phyloP scores from a whole-genome alignment of 2,888 invertebrate genomes.

The Dysmachus trigonus region DNA sequence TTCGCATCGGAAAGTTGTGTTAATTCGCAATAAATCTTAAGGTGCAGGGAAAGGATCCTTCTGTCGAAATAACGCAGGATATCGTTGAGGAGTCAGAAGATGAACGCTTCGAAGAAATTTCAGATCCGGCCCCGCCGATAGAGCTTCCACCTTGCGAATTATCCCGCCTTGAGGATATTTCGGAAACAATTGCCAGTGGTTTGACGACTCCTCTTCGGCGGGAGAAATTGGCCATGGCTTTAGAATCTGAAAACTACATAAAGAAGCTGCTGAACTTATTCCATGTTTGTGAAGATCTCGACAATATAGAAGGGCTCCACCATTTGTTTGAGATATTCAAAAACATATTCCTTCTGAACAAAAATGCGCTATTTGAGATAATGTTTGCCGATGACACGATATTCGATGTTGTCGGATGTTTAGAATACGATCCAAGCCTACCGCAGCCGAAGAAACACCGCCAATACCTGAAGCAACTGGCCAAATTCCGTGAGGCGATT shows the following conservation, averaged over 20 bases:
- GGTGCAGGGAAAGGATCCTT: conserved; percentile 99
- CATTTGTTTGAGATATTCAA: conserved; percentile 98
- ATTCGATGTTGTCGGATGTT: conserved; percentile 97
- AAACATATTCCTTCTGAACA: conserved; percentile 97
- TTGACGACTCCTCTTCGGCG: conserved; percentile 88
- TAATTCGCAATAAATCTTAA: conserved; percentile 57
- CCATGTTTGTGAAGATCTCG: conserved; percentile 96
- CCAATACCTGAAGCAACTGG: conserved; percentile 92
- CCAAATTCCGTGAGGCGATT: conserved; percentile 91
- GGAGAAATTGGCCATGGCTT: conserved; percentile 91
- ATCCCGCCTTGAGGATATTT: conserved; percentile 92
- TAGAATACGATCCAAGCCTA: conserved; percentile 95
- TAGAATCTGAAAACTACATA: conserved; percentile 95
- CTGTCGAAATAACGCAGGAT: conserved; percentile 97
- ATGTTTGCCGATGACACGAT: conserved; percentile 97
- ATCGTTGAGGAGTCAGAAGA: conserved; percentile 96
- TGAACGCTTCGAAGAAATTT: conserved; percentile 96
- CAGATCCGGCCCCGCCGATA: conserved; percentile 92
- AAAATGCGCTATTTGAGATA: conserved; percentile 95
- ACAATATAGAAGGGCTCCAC: conserved; percentile 93
- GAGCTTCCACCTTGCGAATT: conserved; percentile 96
- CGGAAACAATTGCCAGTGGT: conserved; percentile 89
- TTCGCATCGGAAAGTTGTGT: neutral
- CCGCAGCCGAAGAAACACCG: conserved; percentile 91
- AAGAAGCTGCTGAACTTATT: conserved; percentile 94